Evolutionary conservation across 2,113 vertebrate species (phyloP).

Genomic region (Serilophus lunatus): DNA sequence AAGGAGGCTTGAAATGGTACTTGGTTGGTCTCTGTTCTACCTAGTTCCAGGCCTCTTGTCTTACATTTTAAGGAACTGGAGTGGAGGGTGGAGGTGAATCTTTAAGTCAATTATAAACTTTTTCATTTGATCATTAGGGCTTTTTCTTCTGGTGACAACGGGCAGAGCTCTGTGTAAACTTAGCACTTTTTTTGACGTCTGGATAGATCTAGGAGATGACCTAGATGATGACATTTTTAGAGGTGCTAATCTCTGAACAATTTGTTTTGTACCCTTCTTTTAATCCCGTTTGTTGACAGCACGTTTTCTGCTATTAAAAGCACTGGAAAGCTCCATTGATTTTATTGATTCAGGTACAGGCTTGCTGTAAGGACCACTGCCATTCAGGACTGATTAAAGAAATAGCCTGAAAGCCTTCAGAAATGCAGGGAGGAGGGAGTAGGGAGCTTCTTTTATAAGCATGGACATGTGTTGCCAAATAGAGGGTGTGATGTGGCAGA

Average conservation of each 20-base stretch:
- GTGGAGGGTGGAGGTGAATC: accelerated
- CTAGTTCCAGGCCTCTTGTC: neutral
- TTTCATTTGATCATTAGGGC: neutral
- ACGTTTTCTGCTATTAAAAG: constrained; percentile 7
- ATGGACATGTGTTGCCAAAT: accelerated
- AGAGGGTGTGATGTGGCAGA: neutral
- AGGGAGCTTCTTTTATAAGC: neutral
- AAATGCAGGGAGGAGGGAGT: neutral
- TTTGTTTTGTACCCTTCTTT: neutral
- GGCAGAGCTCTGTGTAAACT: neutral
- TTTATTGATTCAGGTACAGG: neutral
- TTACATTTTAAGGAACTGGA: neutral
- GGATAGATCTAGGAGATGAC: neutral
- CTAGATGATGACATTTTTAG: constrained; percentile 16
- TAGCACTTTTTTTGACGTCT: neutral
- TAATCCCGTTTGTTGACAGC: neutral
- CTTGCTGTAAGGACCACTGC: neutral
- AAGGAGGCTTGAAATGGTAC: neutral
- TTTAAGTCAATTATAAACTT: neutral
- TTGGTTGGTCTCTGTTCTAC: neutral
- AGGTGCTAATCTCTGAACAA: neutral
- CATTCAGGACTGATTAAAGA: neutral
- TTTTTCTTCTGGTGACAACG: neutral
- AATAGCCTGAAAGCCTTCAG: neutral
- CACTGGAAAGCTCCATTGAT: neutral